Evolutionary conservation across 2,888 invertebrate species (phyloP).

Genomic region (Vanessa cardui): DNA sequence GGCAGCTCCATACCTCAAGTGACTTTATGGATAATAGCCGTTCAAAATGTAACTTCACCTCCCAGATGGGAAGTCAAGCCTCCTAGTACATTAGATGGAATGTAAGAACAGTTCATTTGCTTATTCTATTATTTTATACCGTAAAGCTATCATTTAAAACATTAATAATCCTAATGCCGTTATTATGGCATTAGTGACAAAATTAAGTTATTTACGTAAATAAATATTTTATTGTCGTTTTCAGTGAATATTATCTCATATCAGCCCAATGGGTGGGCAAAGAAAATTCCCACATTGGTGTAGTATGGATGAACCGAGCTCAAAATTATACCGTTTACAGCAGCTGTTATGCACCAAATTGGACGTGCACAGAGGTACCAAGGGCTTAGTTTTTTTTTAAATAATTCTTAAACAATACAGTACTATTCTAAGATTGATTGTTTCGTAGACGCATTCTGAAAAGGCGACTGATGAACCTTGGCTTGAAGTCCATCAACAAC

Average conservation of each 20-base stretch:
- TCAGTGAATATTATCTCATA: slow-evolving; percentile 95
- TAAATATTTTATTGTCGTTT: slow-evolving; percentile 45
- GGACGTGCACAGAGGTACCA: slow-evolving; percentile 92
- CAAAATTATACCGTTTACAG: slow-evolving; percentile 96
- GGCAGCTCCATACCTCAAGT: slow-evolving; percentile 94
- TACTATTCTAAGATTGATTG: neutral
- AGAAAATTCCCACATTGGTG: slow-evolving; percentile 89
- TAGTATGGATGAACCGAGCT: slow-evolving; percentile 96
- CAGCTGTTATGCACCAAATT: slow-evolving; percentile 91
- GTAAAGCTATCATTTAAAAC: too few relatives aligned
- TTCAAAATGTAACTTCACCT: slow-evolving; percentile 86
- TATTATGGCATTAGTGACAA: too few relatives aligned
- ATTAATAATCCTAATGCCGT: too few relatives aligned
- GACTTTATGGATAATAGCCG: slow-evolving; percentile 90
- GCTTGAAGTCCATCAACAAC: slow-evolving; percentile 93
- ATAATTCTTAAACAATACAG: neutral
- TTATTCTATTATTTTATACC: too few relatives aligned
- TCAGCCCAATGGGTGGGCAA: slow-evolving; percentile 95
- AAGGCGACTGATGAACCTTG: slow-evolving; percentile 92
- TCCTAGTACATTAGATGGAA: slow-evolving; percentile 88
- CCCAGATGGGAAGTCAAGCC: slow-evolving; percentile 87
- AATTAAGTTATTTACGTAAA: too few relatives aligned
- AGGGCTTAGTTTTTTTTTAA: neutral
- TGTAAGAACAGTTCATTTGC: slow-evolving; percentile 83
- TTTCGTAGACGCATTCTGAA: slow-evolving; percentile 88